Conservation (phyloP, 2,888 invertebrate species). For the Nomada goodeniana region DNA sequence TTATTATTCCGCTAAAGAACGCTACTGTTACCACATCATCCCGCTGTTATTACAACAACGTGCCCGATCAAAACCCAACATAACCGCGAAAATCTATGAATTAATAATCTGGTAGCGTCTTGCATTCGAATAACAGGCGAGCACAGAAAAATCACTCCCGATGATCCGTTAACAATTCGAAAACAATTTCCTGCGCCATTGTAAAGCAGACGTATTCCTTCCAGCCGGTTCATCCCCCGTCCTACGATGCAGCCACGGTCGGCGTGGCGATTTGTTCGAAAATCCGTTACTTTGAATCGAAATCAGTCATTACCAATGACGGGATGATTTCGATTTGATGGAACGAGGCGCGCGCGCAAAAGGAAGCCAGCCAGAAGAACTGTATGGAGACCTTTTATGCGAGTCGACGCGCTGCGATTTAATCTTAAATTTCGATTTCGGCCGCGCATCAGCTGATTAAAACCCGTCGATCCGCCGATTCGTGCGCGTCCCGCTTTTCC, state of each 20-base stretch:
- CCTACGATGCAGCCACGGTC: not conserved
- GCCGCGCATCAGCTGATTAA: conserved; percentile 46
- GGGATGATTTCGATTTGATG: conserved; percentile 29
- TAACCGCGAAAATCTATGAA: not conserved
- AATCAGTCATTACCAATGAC: conserved; percentile 21
- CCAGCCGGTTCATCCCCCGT: not conserved
- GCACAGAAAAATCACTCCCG: too few species aligned
- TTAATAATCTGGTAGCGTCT: too few species aligned
- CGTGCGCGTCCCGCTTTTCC: not conserved
- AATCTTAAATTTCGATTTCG: conserved; percentile 53
- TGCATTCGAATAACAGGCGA: too few species aligned
- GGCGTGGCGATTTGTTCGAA: not conserved
- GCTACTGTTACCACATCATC: too few species aligned
- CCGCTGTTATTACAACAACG: not conserved
- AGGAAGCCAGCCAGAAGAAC: conserved; percentile 21
- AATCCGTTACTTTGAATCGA: conserved; percentile 14
- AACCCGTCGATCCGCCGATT: conserved; percentile 13
- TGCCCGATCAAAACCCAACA: not conserved
- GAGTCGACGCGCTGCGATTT: conserved; percentile 20
- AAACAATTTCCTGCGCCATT: not conserved
- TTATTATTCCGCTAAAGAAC: not conserved
- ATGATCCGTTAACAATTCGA: not conserved
- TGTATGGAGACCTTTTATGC: conserved; percentile 25
- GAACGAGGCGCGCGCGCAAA: conserved; percentile 7
- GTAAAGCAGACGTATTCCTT: not conserved